Evolutionary conservation across 2,797 vertebrate species (phyloP), one percentile per base, ranked within the genome.

Genomic region (Pangasius krempfi): DNA sequence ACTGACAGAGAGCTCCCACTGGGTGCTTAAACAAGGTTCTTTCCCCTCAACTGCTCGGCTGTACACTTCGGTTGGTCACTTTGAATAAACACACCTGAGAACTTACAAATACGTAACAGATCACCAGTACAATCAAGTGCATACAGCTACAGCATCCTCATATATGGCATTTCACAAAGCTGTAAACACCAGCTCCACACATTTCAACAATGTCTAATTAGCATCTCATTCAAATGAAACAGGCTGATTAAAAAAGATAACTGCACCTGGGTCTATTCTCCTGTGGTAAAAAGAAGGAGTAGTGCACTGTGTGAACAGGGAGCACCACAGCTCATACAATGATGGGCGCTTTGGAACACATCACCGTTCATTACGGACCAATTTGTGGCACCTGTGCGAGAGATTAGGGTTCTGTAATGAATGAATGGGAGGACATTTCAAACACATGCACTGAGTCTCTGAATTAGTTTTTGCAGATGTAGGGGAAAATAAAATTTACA

Each of bases 181-280:
- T 5, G n/a, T 56, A 8, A 83, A 83, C 80, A 18, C n/a, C 9
- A 72, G 79, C 16, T 68, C 33, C 70, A 76, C 58, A 16, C 27
- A 30, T 84, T 40, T 13, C 68, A 30, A 78, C 85, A 66, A 72
- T 66, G 25, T 87, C 85, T 87, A 84, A 90, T 89, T 84, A 76
- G 20, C 76, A 88, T 85, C 47, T 87, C 82, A 70, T 87, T 40
- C 50, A n/a, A 86, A 87, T 37, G 60, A 72, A 89, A 87, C 18
- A 70, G 52, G 56, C 44, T 88, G 81, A 91, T 91, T 88, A 84
- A 58, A 81, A 58, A 90, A 85, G 40, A 83, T 60, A 84, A 64
- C 56, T 72, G 78, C 89, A 91, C 83, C 89, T 88, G 89, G 58
- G 85, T 73, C 91, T 73, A 87, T 81, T 91, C 70, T 87, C 56